Evolutionary conservation across 2,797 vertebrate species (phyloP).

Genomic region (Xenops minutus): DNA sequence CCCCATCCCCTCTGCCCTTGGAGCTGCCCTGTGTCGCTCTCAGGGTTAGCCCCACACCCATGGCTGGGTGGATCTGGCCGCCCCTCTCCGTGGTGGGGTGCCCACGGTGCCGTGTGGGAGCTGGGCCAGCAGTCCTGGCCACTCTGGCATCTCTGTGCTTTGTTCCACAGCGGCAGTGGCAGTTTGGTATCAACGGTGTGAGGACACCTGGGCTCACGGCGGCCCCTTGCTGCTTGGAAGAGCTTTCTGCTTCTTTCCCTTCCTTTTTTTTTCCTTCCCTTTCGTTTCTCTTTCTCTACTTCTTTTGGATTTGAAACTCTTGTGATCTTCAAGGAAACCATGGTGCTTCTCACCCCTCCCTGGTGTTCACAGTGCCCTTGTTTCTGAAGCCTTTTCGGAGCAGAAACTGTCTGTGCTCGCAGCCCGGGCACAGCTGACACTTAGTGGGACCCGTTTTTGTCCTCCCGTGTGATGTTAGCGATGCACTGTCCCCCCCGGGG

Average conservation of each 20-base stretch:
- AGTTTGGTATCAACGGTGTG: constrained; percentile 99
- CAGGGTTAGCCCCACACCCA: not conserved
- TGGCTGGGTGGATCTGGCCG: not conserved
- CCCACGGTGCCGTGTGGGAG: not conserved
- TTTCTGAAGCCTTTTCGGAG: constrained; percentile 60
- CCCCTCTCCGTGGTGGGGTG: rapidly evolving
- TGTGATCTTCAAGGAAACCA: constrained; percentile 73
- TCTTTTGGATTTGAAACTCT: constrained; percentile 71
- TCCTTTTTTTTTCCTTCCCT: not conserved
- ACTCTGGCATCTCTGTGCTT: constrained; percentile 82
- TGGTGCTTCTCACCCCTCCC: constrained; percentile 74
- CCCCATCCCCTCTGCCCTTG: not conserved
- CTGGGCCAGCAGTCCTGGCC: not conserved
- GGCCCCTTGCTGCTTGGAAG: constrained; percentile 81
- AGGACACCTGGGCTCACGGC: constrained; percentile 86
- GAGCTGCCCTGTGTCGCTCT: rapidly evolving
- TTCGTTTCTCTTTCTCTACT: constrained; percentile 44
- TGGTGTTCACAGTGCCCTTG: constrained; percentile 53
- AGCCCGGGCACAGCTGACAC: constrained; percentile 34
- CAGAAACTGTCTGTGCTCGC: constrained; percentile 53
- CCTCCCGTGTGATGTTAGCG: constrained; percentile 65
- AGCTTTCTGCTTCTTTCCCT: constrained; percentile 66
- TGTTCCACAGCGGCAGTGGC: constrained; percentile 92
- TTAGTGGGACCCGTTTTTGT: constrained; percentile 63
- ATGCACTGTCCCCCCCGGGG: constrained; percentile 78